phyloP scores from a whole-genome alignment of 2,888 invertebrate genomes.

The Tholera decimalis region DNA sequence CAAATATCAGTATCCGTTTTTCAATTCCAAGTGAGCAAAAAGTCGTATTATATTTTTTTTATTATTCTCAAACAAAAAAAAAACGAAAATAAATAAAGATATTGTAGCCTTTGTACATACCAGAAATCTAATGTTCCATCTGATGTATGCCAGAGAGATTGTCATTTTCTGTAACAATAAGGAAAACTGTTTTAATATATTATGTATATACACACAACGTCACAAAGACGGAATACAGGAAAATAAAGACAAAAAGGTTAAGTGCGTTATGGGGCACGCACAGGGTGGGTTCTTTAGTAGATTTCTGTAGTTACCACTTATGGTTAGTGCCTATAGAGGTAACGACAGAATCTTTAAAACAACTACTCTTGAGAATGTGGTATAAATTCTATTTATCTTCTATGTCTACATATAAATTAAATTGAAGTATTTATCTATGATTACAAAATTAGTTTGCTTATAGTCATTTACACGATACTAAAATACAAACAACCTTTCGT shows the following conservation, averaged over 20 bases:
- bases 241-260: conserved; percentile 7
- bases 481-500: too few relatives aligned
- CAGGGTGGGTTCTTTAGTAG: too few relatives aligned
- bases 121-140: conserved; percentile 1
- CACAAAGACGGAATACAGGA: not conserved
- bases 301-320: too few relatives aligned
- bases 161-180: conserved; percentile 26
- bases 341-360: too few relatives aligned
- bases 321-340: too few relatives aligned
- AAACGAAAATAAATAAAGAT: not conserved
- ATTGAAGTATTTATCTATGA: too few relatives aligned
- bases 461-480: too few relatives aligned
- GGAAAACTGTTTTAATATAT: conserved; percentile 32
- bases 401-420: too few relatives aligned
- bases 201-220: not conserved
- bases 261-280: too few relatives aligned
- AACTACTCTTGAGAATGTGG: too few relatives aligned
- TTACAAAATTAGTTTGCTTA: too few relatives aligned
- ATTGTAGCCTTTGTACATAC: not conserved
- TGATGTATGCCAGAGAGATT: conserved; percentile 4
- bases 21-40: conserved; percentile 33
- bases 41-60: not conserved
- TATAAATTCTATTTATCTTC: too few relatives aligned
- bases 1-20: conserved; percentile 18
- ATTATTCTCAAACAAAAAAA: conserved; percentile 4